Evolutionary conservation across 2,113 vertebrate genomes (phyloP).

Genomic region (Brienomyrus brachyistius): DNA sequence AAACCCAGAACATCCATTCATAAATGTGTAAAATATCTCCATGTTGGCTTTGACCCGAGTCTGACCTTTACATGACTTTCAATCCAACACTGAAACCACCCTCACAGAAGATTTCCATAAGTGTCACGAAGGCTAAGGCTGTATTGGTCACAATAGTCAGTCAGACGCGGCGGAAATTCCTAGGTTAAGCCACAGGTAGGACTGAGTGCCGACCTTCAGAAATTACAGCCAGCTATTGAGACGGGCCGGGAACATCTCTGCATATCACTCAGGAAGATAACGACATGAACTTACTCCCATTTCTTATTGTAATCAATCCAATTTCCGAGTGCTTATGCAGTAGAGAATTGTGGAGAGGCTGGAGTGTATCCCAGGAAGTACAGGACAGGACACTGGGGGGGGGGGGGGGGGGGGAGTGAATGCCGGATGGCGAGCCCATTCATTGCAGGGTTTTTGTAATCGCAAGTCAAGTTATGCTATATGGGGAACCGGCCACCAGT

Average conservation of each 20-base stretch:
- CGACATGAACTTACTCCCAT: not conserved
- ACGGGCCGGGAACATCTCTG: not conserved
- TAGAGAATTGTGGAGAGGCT: not conserved
- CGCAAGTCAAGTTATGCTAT: not conserved
- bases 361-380: not conserved
- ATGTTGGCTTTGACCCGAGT: slow-evolving; percentile 1
- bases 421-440: not conserved
- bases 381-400: not conserved
- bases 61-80: not conserved
- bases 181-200: not conserved
- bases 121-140: not conserved
- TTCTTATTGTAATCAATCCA: not conserved
- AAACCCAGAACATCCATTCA: not conserved
- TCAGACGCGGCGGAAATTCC: not conserved
- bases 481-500: not conserved
- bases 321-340: not conserved
- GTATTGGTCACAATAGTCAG: not conserved
- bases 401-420: not conserved
- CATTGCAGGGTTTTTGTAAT: not conserved
- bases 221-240: not conserved
- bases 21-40: not conserved
- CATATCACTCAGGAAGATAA: not conserved
- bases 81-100: not conserved
- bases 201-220: not conserved
- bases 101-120: not conserved